phyloP scores from a whole-genome alignment of 2,888 invertebrate species.

The Acronicta leporina region DNA sequence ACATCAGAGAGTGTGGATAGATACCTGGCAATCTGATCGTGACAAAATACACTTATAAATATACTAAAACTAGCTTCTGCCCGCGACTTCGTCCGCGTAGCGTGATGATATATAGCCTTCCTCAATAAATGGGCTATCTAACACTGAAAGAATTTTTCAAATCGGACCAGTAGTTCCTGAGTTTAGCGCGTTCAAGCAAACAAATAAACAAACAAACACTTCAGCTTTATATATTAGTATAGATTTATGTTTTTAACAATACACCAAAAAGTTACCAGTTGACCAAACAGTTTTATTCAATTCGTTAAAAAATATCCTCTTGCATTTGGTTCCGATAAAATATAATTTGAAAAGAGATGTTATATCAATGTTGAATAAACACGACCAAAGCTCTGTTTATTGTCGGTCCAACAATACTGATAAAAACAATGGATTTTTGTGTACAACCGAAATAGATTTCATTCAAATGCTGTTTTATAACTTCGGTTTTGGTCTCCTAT shows the following conservation, averaged over 20 bases:
- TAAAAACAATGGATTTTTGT: slow-evolving; percentile 56
- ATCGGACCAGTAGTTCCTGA: too few relatives aligned
- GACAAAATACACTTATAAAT: slow-evolving; percentile 1
- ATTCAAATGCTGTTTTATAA: slow-evolving; percentile 15
- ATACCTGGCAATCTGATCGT: background rate
- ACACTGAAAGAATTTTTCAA: too few relatives aligned
- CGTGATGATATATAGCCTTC: too few relatives aligned
- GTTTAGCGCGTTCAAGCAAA: too few relatives aligned
- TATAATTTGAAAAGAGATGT: slow-evolving; percentile 1
- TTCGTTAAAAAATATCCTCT: background rate
- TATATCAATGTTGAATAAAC: slow-evolving; percentile 53
- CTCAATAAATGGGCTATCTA: too few relatives aligned
- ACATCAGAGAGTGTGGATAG: background rate
- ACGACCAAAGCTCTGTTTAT: slow-evolving; percentile 55
- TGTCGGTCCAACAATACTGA: slow-evolving; percentile 49
- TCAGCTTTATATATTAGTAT: too few relatives aligned
- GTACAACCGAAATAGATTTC: slow-evolving; percentile 21
- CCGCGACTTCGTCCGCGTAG: too few relatives aligned
- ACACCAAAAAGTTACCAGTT: slow-evolving; percentile 6
- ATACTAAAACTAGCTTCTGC: too few relatives aligned
- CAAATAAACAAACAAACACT: too few relatives aligned
- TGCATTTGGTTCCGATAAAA: background rate
- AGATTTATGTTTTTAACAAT: background rate
- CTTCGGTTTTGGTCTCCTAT: background rate
- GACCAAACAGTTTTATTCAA: slow-evolving; percentile 5